Evolutionary conservation across 1,140 invertebrate genomes (phyloP), one percentile per base, ranked within the genome.

Genomic region (Penaeus vannamei): DNA sequence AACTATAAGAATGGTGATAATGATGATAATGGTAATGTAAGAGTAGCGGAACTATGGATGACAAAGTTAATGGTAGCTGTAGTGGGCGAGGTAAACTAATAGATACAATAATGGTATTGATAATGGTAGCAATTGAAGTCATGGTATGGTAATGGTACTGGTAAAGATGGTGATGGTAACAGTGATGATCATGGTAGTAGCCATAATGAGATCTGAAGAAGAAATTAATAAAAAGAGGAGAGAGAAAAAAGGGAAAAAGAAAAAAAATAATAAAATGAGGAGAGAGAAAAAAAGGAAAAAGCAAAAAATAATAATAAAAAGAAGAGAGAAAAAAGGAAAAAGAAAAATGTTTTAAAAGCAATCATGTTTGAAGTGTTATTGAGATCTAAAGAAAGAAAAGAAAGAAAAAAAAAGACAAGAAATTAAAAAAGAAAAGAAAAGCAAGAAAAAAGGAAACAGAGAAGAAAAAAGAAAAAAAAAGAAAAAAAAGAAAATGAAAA

Each of bases 351-450:
- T 32, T 77, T 77, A 17, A 32, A 17, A 32, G 14, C 29, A 17
- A 22, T 22, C 19, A 22, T 77, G 14, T 32, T 77, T 29, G 14
- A 14, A 17, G 72, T 29, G 19, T 29, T 77, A 29, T 29, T 17
- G 17, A 32, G 72, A 22, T 77, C 20, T 17, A 26, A 17, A 32
- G 69, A 17, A 23, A 76, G n/a, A 76, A 76, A 17, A 76, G 14
- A 26, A 76, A 76, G n/a, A 76, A 12, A 76, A 17, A 76, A 59
- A 83, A 17, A 59, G 80, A 83, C 59, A 59, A 59, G 32, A 59
- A 2, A 46, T 32, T 46, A 46, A 80, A 8, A 80, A 42, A 32
- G 77, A 81, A 17, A 81, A n/a, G 2, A 46, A 3, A 3, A 32
- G 29, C 36, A 2, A 81, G 8, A 81, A n/a, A 84, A 8, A 23